These are phyloP conservation scores for Osmerus mordax DNA, from an alignment of 2,113 vertebrate genomes.

Conservation along the genomic window DNA sequence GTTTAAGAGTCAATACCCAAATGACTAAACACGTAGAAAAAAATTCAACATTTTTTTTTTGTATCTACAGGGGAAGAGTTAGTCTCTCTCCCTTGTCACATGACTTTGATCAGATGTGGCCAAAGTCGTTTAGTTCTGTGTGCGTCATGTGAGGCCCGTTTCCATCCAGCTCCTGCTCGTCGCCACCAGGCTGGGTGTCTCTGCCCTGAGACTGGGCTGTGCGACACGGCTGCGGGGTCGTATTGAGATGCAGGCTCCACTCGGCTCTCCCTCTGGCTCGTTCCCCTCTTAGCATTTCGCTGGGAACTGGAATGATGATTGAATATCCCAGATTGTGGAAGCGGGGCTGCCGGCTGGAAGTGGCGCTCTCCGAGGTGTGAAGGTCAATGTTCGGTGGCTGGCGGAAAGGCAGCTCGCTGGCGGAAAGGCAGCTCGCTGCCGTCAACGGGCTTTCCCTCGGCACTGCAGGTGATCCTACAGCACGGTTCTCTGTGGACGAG, in stretches of 20 bases:
- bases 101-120: too few species aligned
- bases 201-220: neutral
- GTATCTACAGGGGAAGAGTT: too few species aligned
- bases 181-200: too few species aligned
- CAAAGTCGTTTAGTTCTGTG: too few species aligned
- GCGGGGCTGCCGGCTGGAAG: constrained; percentile 17
- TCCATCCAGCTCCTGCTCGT: too few species aligned
- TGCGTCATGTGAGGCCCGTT: too few species aligned
- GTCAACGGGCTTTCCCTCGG: neutral
- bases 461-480: neutral
- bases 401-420: neutral
- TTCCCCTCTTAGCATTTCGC: constrained; percentile 29
- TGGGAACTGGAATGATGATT: constrained; percentile 33
- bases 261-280: constrained; percentile 12
- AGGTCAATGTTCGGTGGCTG: constrained; percentile 26
- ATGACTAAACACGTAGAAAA: too few species aligned
- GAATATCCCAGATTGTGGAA: constrained; percentile 28
- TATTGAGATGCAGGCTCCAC: neutral
- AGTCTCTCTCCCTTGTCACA: too few species aligned
- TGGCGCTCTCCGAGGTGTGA: constrained; percentile 35
- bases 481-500: neutral
- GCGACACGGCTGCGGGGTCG: neutral
- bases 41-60: too few species aligned
- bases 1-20: too few species aligned
- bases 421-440: too few species aligned